Evolutionary conservation across 2,113 vertebrate genomes (phyloP), one percentile per base, ranked within the genome.

Genomic region (Axis porcinus): DNA sequence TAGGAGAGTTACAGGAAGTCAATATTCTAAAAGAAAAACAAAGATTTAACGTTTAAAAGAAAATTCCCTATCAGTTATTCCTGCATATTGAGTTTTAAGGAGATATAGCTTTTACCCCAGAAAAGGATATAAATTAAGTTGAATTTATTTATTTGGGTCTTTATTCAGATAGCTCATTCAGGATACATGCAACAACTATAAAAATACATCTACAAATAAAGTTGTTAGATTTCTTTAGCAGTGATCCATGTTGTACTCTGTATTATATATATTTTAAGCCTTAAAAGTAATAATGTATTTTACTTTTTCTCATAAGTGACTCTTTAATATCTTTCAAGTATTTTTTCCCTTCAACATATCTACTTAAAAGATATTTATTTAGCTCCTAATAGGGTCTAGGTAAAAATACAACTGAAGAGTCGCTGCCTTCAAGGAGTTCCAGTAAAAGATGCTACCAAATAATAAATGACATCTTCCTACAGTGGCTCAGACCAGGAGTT

Each of bases 1-100:
- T 16, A 55, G 6, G 25, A 76, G 16, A 60, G 45, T 64, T 25
- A 84, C 7, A 27, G 36, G 17, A 55, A 76, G 9, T 64, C 12
- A 88, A 25, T 76, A 89, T 92, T 96, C 82, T 76, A 52, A 89
- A 89, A 70, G 23, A 94, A 83, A 88, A 88, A 76, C 81, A n/a
- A 81, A 67, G 25, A 79, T 81, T 23, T 74, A 96, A 62, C 23
- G 74, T 47, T 93, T 93, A 89, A 93, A 62, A 74, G 30, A 93
- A 89, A 96, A 93, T 30, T 55, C 45, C 28, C 28, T 64, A 16
- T 47, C 64, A 78, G 36, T 30, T 62, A n/a, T 86, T 86, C 67
- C 21, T 79, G 4, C n/a, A 64, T 47, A 12, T 30, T 95, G 23
- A 23, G 36, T 90, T 78, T 79, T 86, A 50, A 86, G 47, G 30